phyloP scores from a whole-genome alignment of 2,113 vertebrate species.

The Notarius quadriscutis region DNA sequence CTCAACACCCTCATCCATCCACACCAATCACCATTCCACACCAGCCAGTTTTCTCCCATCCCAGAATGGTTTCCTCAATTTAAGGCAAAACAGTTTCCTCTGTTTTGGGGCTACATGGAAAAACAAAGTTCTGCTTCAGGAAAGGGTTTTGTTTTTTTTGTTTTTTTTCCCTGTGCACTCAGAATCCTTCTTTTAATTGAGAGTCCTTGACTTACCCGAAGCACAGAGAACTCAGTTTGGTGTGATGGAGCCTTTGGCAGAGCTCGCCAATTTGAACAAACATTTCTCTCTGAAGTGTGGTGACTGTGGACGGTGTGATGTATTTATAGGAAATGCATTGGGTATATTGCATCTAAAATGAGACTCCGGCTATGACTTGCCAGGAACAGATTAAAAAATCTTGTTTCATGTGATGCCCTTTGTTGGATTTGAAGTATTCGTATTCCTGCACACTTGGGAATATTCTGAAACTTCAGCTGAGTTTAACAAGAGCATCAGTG shows the following conservation, averaged over 20 bases:
- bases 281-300: constrained; percentile 6
- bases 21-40: not conserved
- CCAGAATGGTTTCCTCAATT: not conserved
- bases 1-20: constrained; percentile 5
- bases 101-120: not conserved
- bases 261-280: not conserved
- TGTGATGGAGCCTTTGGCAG: not conserved
- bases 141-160: constrained; percentile 17
- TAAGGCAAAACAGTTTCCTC: not conserved
- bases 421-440: not conserved
- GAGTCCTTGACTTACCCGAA: constrained; percentile 33
- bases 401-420: not conserved
- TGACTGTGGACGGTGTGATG: not conserved
- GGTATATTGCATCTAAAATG: not conserved
- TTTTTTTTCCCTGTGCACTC: not conserved
- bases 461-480: constrained; percentile 30
- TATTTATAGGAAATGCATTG: constrained; percentile 2
- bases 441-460: not conserved
- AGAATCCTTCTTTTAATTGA: constrained; percentile 41
- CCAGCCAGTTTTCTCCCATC: not conserved
- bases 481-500: constrained; percentile 1
- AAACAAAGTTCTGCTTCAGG: constrained; percentile 25
- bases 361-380: not conserved
- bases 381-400: not conserved
- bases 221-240: constrained; percentile 18